phyloP scores from a whole-genome alignment of 1,140 invertebrate genomes.

The Formica exsecta region DNA sequence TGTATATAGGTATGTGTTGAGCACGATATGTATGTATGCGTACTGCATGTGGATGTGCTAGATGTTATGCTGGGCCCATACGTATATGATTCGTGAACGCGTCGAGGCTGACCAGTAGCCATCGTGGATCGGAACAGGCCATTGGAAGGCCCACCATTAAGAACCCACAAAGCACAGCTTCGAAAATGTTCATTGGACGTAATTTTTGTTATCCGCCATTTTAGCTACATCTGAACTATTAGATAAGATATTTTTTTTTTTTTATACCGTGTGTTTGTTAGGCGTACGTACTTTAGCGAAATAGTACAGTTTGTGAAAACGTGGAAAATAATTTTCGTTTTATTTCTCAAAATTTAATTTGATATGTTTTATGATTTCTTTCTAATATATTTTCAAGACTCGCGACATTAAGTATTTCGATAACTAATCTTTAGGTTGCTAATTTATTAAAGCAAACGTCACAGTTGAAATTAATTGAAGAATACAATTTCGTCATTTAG shows the following conservation, averaged over 20 bases:
- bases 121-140: constrained; percentile 59
- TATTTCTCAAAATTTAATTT: constrained; percentile 1
- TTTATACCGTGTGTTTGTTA: neutral
- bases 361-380: neutral
- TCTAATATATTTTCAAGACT: neutral
- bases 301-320: neutral
- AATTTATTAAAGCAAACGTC: neutral
- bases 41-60: neutral
- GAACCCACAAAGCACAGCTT: constrained; percentile 29
- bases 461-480: constrained; percentile 5
- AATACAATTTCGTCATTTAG: neutral
- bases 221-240: neutral
- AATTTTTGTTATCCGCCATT: neutral
- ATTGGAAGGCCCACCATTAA: constrained; percentile 60
- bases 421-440: neutral
- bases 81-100: constrained; percentile 35
- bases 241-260: constrained; percentile 1
- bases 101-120: constrained; percentile 33
- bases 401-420: neutral
- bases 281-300: neutral
- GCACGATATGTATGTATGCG: no score
- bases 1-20: no score
- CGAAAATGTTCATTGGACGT: neutral
- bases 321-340: neutral
- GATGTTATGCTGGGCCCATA: neutral